Conservation (phyloP, 2,888 invertebrate genomes). For the Lampropteryx suffumata region DNA sequence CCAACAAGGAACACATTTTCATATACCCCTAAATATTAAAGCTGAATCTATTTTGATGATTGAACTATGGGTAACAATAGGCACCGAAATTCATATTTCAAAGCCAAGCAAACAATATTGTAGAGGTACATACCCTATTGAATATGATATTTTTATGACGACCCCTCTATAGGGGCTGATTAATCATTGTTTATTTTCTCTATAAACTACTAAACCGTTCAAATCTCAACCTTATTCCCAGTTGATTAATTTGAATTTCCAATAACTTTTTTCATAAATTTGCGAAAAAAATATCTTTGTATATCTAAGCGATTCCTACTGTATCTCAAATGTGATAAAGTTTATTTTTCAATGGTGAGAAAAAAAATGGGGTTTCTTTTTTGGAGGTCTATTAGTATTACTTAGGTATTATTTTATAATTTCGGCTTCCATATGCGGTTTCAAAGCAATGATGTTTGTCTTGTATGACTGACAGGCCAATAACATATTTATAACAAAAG, state of each 20-base stretch:
- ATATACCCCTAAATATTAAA: neutral
- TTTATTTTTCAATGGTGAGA: slow-evolving; percentile 1
- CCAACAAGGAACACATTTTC: no score
- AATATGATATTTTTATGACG: slow-evolving; percentile 56
- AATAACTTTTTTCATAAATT: neutral
- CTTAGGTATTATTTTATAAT: slow-evolving; percentile 30
- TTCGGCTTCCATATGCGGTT: slow-evolving; percentile 23
- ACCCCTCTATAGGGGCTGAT: slow-evolving; percentile 33
- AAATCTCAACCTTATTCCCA: slow-evolving; percentile 5
- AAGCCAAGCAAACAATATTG: slow-evolving; percentile 21
- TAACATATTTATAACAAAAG: slow-evolving; percentile 4
- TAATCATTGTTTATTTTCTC: slow-evolving; percentile 40
- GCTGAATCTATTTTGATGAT: neutral
- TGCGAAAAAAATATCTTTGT: neutral
- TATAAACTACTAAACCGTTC: slow-evolving; percentile 9
- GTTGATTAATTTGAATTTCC: neutral
- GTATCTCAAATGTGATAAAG: neutral
- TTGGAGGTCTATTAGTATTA: slow-evolving; percentile 10
- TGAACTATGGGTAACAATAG: slow-evolving; percentile 6
- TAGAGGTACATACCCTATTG: slow-evolving; percentile 45
- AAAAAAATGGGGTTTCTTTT: slow-evolving; percentile 1
- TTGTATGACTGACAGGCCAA: slow-evolving; percentile 19
- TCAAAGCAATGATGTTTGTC: slow-evolving; percentile 5
- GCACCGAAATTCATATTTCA: slow-evolving; percentile 14
- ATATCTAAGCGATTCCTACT: slow-evolving; percentile 5